Percentiles rank a stretch among this genome's conserved stretches.
Conservation (phyloP, 1,140 invertebrate genomes). For the Berghia stephanieae region DNA sequence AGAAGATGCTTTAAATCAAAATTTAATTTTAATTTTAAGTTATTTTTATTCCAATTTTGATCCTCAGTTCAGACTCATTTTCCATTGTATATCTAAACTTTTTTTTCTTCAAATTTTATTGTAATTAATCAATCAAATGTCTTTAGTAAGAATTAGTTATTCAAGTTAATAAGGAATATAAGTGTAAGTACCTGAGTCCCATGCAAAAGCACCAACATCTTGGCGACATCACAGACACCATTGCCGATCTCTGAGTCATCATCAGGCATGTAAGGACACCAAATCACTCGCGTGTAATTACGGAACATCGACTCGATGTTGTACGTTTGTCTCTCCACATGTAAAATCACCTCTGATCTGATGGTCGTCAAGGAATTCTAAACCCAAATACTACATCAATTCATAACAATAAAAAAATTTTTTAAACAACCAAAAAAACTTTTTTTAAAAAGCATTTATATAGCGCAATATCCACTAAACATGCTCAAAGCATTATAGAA, state of each 20-base stretch:
- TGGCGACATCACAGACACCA: constrained; percentile 44
- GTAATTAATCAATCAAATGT: too few species aligned
- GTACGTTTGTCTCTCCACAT: constrained; percentile 63
- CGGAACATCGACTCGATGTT: neutral
- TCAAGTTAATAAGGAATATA: neutral
- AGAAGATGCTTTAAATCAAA: too few species aligned
- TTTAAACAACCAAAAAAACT: too few species aligned
- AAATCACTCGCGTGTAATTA: constrained; percentile 76
- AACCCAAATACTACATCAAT: neutral
- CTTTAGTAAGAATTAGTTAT: too few species aligned
- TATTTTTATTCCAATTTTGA: too few species aligned
- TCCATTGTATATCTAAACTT: too few species aligned
- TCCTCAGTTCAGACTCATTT: too few species aligned
- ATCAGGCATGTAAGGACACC: constrained; percentile 90
- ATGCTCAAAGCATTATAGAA: too few species aligned
- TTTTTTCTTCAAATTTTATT: too few species aligned
- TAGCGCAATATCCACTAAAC: too few species aligned
- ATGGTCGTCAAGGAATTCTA: neutral
- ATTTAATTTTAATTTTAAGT: too few species aligned
- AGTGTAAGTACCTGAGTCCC: constrained; percentile 73
- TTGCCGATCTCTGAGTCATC: constrained; percentile 67
- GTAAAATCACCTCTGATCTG: constrained; percentile 58
- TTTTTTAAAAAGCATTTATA: too few species aligned
- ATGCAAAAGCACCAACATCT: constrained; percentile 81
- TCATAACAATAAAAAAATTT: neutral